Conservation (phyloP, 2,888 invertebrate species). For the Archips xylosteana region DNA sequence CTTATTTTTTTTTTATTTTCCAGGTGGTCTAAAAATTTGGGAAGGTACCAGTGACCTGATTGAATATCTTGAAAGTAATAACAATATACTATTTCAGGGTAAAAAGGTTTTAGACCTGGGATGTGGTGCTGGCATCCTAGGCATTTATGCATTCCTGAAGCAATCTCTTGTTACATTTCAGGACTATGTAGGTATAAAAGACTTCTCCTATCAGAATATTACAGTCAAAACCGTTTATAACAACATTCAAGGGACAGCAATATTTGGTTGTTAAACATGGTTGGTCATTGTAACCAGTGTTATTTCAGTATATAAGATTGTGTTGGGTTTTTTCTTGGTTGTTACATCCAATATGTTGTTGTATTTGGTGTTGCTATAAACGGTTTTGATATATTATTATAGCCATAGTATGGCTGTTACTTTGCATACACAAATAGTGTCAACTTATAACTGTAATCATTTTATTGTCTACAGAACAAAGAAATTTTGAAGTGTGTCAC, state of each 20-base stretch:
- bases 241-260: too few relatives aligned
- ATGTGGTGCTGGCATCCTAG: conserved; percentile 96
- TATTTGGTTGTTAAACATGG: too few relatives aligned
- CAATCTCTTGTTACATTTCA: conserved; percentile 93
- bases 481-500: conserved; percentile 94
- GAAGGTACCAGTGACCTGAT: conserved; percentile 95
- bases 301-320: too few relatives aligned
- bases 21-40: conserved; percentile 98
- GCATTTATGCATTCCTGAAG: conserved; percentile 90
- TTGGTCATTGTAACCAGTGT: too few relatives aligned
- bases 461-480: conserved; percentile 88
- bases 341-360: too few relatives aligned
- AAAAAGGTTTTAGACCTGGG: conserved; percentile 94
- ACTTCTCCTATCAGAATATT: not conserved
- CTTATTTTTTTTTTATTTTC: conserved; percentile 46
- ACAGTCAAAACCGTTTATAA: too few relatives aligned
- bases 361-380: too few relatives aligned
- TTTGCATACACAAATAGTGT: not conserved
- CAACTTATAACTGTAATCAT: not conserved
- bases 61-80: conserved; percentile 83
- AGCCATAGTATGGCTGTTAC: not conserved
- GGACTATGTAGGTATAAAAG: conserved; percentile 92
- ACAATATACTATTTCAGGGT: conserved; percentile 65
- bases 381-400: too few relatives aligned
- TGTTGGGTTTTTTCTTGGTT: too few relatives aligned